Evolutionary conservation across 2,888 invertebrate species (phyloP), one percentile per base, ranked within the genome.

Genomic region (Cosmorhoe ocellata): DNA sequence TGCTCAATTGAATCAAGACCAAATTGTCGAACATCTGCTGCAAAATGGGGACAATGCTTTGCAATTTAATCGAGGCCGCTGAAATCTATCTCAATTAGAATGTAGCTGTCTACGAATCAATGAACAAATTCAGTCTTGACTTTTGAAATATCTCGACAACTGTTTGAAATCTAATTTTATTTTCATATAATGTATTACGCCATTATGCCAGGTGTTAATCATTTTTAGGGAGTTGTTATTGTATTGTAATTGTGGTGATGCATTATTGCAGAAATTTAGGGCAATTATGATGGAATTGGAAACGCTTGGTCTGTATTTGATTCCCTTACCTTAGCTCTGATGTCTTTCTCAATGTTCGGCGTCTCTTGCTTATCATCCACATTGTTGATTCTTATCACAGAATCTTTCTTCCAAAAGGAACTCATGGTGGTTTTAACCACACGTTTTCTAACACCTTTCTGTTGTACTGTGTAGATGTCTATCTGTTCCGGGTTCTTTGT

Each of bases 401-500:
- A 93, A 66, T 92, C 93, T 66, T 92, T 91, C 66, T 92, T 92
- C 95, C 95, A 95, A 74, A 94, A 93, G 59, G 93, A 92, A 73
- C 91, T 84, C 72, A 95, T 79, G 58, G 92, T 91, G 63, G 92
- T 91, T 79, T 89, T 91, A 60, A 91, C 81, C 63, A 93, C 91
- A 76, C 93, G 92, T 80, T 92, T 91, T 60, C 92, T 77, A 50
- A 89, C 91, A 76, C 91, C 92, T 79, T 90, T 90, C 72, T 91
- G 90, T 74, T 88, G 88, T 49, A 94, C 91, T 59, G 93, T 92
- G 90, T 92, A 93, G 72, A 94, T 92, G 67, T 93, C 93, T 86
- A 94, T 91, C 85, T 93, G 92, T 80, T 93, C 93, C 76, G 93
- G 92, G 90, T 93, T 92, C 86, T 94, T 93, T 87, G 93, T 94